Conservation (phyloP, 2,888 invertebrate genomes). For the Tenthredo scrophulariae region DNA sequence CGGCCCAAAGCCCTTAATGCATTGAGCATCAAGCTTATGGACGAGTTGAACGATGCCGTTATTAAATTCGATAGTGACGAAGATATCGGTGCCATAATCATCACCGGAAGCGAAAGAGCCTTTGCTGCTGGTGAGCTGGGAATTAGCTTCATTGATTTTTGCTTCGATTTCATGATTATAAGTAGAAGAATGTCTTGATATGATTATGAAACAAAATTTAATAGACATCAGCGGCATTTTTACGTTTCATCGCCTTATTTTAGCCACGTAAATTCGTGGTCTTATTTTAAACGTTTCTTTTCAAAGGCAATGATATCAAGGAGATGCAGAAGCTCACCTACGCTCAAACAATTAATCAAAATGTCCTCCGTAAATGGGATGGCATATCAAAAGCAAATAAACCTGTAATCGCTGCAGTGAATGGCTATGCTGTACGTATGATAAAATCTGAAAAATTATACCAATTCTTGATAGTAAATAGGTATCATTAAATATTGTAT, state of each 20-base stretch:
- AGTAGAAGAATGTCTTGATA: too few species aligned
- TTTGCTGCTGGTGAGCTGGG: constrained; percentile 81
- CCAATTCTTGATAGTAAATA: too few species aligned
- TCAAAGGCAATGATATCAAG: constrained; percentile 96
- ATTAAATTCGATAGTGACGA: constrained; percentile 86
- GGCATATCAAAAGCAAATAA: constrained; percentile 88
- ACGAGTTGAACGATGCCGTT: constrained; percentile 88
- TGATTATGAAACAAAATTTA: too few species aligned
- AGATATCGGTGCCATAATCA: constrained; percentile 90
- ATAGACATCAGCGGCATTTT: too few species aligned
- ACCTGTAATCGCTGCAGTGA: constrained; percentile 98
- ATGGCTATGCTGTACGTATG: constrained; percentile 94
- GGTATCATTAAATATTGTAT: too few species aligned
- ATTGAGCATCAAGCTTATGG: constrained; percentile 93
- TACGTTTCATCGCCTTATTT: neutral
- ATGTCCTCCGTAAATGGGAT: constrained; percentile 93
- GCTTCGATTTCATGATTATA: too few species aligned
- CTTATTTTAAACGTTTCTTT: neutral
- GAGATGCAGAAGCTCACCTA: constrained; percentile 93
- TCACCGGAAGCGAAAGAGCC: constrained; percentile 92
- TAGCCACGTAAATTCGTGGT: neutral
- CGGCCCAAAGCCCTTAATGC: constrained; percentile 98
- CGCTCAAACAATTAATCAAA: constrained; percentile 84
- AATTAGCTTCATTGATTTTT: too few species aligned
- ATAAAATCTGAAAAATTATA: neutral